Conservation (phyloP, 2,888 invertebrate species). For the Philonicus albiceps region DNA sequence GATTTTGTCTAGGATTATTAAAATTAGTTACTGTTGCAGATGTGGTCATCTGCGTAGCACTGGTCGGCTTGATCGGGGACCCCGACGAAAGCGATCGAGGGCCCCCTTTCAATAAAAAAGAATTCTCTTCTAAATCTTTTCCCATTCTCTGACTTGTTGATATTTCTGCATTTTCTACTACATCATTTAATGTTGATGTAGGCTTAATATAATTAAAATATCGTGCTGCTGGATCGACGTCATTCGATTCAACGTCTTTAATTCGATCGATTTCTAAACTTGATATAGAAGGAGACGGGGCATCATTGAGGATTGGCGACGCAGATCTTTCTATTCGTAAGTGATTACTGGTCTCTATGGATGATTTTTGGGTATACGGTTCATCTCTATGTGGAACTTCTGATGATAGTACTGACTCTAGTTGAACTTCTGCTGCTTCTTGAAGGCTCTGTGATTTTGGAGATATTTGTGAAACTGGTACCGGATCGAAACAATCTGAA, state of each 20-base stretch:
- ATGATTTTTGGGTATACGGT: neutral
- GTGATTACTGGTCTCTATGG: conserved; percentile 52
- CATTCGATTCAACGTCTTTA: conserved; percentile 49
- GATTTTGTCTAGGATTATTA: conserved; percentile 65
- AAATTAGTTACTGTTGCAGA: conserved; percentile 60
- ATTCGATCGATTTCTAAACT: conserved; percentile 55
- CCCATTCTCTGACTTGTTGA: conserved; percentile 57
- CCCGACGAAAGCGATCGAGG: conserved; percentile 63
- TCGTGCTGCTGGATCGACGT: conserved; percentile 54
- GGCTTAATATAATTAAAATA: conserved; percentile 62
- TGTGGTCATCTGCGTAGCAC: conserved; percentile 68
- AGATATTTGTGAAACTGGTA: conserved; percentile 73
- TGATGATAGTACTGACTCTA: conserved; percentile 30
- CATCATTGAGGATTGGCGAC: conserved; percentile 68
- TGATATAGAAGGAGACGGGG: conserved; percentile 60
- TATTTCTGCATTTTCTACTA: conserved; percentile 53
- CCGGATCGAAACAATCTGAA: conserved; percentile 10
- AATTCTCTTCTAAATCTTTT: conserved; percentile 61
- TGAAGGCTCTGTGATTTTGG: conserved; percentile 68
- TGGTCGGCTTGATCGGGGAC: conserved; percentile 60
- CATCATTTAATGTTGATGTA: conserved; percentile 56
- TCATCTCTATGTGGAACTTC: neutral
- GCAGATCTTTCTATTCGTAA: conserved; percentile 67
- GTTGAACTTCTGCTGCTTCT: conserved; percentile 9
- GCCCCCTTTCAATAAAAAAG: conserved; percentile 64